phyloP scores from a whole-genome alignment of 1,140 invertebrate genomes.

The Rhagoletis zephyria region DNA sequence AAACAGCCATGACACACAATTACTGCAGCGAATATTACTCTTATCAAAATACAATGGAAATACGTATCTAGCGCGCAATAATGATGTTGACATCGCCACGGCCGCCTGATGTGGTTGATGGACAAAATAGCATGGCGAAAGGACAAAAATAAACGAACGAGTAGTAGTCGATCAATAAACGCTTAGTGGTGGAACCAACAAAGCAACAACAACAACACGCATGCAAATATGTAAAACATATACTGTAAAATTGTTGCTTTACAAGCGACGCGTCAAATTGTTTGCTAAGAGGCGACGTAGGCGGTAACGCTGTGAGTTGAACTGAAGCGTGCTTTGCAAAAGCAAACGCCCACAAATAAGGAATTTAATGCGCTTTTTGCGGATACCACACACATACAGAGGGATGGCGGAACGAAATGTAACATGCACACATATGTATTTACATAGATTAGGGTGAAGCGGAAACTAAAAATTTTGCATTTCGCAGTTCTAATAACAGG shows the following conservation, averaged over 20 bases:
- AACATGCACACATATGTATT: not conserved
- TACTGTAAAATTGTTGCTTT: not conserved
- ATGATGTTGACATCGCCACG: constrained; percentile 12
- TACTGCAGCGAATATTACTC: constrained; percentile 21
- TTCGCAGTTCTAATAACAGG: too few relatives aligned
- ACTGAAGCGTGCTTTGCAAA: not conserved
- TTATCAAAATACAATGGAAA: constrained; percentile 4
- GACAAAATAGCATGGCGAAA: not conserved
- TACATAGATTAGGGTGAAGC: not conserved
- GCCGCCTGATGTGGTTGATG: constrained; percentile 20
- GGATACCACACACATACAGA: not conserved
- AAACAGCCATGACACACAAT: constrained; percentile 18
- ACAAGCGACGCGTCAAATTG: not conserved
- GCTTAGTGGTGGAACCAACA: not conserved
- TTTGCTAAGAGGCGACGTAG: not conserved
- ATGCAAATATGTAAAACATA: not conserved
- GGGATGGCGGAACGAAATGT: too few relatives aligned
- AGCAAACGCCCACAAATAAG: constrained; percentile 21
- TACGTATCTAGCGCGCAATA: constrained; percentile 19
- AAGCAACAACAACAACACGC: too few relatives aligned
- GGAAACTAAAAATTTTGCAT: too few relatives aligned
- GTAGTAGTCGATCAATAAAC: constrained; percentile 6
- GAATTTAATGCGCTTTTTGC: constrained; percentile 1
- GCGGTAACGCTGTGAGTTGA: not conserved
- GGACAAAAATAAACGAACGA: not conserved